Base-by-base conservation (phyloP, 2,888 invertebrate species). In the Drosophila pegasa region DNA sequence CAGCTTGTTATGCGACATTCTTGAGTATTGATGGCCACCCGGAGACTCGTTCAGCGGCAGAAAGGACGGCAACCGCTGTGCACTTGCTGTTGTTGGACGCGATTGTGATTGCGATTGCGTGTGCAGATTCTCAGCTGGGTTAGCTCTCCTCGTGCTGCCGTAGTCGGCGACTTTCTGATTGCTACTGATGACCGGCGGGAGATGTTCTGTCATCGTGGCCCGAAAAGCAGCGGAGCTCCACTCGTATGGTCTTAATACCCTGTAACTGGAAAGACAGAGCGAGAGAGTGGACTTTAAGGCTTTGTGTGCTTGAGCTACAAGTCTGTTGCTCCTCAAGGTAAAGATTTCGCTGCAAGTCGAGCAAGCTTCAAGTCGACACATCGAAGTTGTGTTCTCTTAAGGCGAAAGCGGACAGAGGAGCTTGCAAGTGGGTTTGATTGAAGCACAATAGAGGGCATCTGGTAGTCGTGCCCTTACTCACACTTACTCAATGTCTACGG, bases 131-230 rank as follows among this genome's bases (percentile, higher is more conserved):
- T 22, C 50, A 16, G 7, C 40, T 29, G 51, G 22, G 47, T 20
- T 20, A 5, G 50, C n/a, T 27, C 67, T 27, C n/a, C 65, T 20
- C 16, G 79, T 82, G 83, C 89, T 89, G 62, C 91, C 90, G 89
- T 90, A 91, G 77, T 90, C 90, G 62, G 54, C 73, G 48, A 69
- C 62, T 57, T 50, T 27, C 65, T 63, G 79, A 6, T 63, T 60
- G 60, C 71, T 76, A 88, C 84, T 87, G 73, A 56, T 60, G 64
- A 78, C 58, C 52, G 81, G 47, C 62, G 66, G 52, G 33, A 74
- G 73, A 66, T 59, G 78, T 62, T 78, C 78, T 38, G 69, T 45
- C 85, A 82, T 86, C 54, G 61, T 47, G 41, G 31, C 35, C 51
- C 50, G 12, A 35, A 37, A 35, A 48, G 31, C 54, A 9, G 12